These are phyloP conservation scores for Aeoliscus strigatus DNA, from an alignment of 2,797 vertebrate genomes.

Conservation along the genomic window DNA sequence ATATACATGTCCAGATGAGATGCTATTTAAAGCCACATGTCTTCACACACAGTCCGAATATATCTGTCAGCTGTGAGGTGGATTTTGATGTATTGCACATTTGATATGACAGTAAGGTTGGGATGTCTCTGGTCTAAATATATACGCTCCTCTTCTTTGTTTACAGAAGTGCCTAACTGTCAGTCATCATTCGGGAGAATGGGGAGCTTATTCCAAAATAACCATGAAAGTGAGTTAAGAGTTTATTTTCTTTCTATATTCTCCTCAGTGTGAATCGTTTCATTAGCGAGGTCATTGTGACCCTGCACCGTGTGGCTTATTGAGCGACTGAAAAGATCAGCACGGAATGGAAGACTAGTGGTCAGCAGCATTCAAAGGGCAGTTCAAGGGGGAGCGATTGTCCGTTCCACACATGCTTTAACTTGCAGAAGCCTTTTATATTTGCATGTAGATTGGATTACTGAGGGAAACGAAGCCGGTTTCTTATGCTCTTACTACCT, in stretches of 20 bases:
- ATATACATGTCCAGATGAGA: constrained; percentile 1
- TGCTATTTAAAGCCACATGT: constrained; percentile 4
- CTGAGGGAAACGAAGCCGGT: background rate
- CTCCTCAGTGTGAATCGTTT: background rate
- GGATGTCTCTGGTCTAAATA: constrained; percentile 37
- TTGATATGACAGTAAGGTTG: constrained; percentile 30
- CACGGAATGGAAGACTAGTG: background rate
- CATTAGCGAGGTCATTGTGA: constrained; percentile 4
- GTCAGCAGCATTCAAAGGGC: constrained; percentile 15
- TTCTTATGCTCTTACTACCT: constrained; percentile 13
- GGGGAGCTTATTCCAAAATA: constrained; percentile 84
- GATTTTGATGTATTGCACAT: constrained; percentile 24
- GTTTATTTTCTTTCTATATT: background rate
- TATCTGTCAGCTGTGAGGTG: constrained; percentile 33
- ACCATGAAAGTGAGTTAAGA: constrained; percentile 83
- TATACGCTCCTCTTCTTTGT: constrained; percentile 32
- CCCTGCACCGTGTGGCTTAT: constrained; percentile 3
- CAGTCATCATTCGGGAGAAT: constrained; percentile 88
- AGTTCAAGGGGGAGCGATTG: constrained; percentile 14
- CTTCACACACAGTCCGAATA: constrained; percentile 18
- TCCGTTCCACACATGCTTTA: constrained; percentile 1
- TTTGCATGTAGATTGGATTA: constrained; percentile 28
- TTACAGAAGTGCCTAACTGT: constrained; percentile 97
- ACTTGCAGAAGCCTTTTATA: constrained; percentile 18
- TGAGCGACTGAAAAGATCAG: constrained; percentile 12